A percentile compares a stretch with the other conserved stretches of the same genome.
Evolutionary conservation across 1,140 invertebrate species (phyloP).

Genomic region (Macrobrachium rosenbergii): DNA sequence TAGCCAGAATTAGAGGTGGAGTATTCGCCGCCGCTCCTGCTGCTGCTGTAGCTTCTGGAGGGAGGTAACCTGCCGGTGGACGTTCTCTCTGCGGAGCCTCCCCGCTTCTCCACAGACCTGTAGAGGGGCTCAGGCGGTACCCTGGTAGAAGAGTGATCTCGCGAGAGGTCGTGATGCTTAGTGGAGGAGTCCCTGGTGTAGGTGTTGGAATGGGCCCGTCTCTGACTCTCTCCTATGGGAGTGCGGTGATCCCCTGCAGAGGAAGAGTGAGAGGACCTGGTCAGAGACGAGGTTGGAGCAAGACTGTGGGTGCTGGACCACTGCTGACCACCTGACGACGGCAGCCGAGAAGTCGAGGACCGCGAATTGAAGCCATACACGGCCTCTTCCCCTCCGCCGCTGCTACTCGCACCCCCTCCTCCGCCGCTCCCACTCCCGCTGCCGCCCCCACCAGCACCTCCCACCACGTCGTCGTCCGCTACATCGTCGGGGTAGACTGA

Average conservation of each 20-base stretch:
- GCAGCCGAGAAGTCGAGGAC: no score
- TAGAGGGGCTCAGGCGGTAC: neutral
- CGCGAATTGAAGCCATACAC: conserved; percentile 35
- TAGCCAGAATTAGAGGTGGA: no score
- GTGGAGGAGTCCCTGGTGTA: conserved; percentile 39
- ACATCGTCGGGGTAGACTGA: conserved; percentile 16
- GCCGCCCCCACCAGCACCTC: no score
- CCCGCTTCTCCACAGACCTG: conserved; percentile 25
- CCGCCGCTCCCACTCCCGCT: no score
- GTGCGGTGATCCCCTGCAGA: conserved; percentile 5
- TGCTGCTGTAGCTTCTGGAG: conserved; percentile 11
- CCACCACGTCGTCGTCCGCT: neutral
- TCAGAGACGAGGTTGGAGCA: conserved; percentile 5
- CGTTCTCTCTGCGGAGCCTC: neutral
- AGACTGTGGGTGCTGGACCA: conserved; percentile 23
- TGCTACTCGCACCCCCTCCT: no score
- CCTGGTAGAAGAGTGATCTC: neutral
- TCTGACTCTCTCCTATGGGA: neutral
- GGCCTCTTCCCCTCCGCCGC: neutral
- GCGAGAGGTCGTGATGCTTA: conserved; percentile 16
- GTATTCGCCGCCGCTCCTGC: neutral
- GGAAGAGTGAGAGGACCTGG: conserved; percentile 1
- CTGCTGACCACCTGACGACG: neutral
- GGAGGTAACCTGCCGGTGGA: neutral
- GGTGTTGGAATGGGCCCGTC: neutral